Evolutionary conservation across 2,113 vertebrate species (phyloP).

Genomic region (Crotalus tigris): DNA sequence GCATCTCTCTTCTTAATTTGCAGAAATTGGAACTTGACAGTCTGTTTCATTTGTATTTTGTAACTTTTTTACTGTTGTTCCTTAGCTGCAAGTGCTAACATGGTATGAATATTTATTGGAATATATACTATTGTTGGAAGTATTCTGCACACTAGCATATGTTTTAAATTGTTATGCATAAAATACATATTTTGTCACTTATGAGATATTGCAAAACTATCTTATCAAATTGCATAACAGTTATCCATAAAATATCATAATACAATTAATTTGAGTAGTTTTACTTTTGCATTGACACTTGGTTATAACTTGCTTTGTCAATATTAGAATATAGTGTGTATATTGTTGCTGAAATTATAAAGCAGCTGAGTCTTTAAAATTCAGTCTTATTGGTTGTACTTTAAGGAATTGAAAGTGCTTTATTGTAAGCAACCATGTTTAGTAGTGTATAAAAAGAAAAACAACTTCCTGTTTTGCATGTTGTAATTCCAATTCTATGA

Average conservation of each 20-base stretch:
- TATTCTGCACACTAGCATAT: conserved; percentile 43
- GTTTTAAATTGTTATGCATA: conserved; percentile 2
- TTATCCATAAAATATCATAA: conserved; percentile 35
- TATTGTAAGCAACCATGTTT: background rate
- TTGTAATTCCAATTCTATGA: background rate
- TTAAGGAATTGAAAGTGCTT: background rate
- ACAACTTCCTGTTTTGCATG: background rate
- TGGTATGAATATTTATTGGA: conserved; percentile 20
- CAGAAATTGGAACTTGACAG: rapidly evolving
- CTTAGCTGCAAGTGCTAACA: background rate
- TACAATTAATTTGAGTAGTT: background rate
- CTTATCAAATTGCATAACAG: conserved; percentile 15
- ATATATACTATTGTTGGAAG: conserved; percentile 35
- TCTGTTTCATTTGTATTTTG: background rate
- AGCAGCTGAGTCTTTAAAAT: background rate
- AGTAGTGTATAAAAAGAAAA: conserved; percentile 5
- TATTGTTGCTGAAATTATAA: background rate
- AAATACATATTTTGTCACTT: background rate
- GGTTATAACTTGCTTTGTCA: background rate
- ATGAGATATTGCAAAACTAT: background rate
- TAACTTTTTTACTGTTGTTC: background rate
- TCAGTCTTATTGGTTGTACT: background rate
- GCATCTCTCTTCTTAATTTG: background rate
- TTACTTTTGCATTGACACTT: background rate
- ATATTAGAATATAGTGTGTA: background rate